Percentiles rank a stretch among this genome's conserved stretches.
Conservation (phyloP, 1,140 invertebrate species). For the Pteromalus puparum region DNA sequence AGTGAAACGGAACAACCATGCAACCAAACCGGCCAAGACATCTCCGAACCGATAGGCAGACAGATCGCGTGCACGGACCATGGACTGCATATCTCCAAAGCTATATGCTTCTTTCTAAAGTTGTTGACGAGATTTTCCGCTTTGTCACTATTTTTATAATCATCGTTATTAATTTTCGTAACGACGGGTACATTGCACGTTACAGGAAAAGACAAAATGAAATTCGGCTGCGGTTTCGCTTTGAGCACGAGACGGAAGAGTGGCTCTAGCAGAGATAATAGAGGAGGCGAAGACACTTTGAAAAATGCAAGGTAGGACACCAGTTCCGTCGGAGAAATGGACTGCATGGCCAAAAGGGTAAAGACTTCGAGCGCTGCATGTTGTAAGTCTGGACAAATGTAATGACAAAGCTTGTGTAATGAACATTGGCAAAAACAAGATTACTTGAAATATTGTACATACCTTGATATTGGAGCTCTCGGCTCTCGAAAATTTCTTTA, state of each 20-base stretch:
- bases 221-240: conserved; percentile 76
- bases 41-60: conserved; percentile 74
- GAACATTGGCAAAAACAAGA: not conserved
- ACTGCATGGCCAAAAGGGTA: conserved; percentile 75
- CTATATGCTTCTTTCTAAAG: conserved; percentile 66
- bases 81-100: conserved; percentile 70
- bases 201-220: conserved; percentile 77
- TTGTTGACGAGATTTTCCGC: conserved; percentile 66
- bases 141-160: conserved; percentile 65
- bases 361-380: conserved; percentile 78
- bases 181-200: conserved; percentile 42
- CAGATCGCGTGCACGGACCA: conserved; percentile 76
- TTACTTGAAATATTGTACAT: conserved; percentile 31
- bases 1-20: conserved; percentile 79
- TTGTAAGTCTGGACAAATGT: conserved; percentile 76
- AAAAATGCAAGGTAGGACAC: conserved; percentile 77
- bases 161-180: conserved; percentile 53
- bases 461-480: conserved; percentile 66
- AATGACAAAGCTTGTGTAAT: not conserved
- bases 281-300: conserved; percentile 74
- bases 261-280: conserved; percentile 75
- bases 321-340: conserved; percentile 76
- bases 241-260: conserved; percentile 74
- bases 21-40: conserved; percentile 78
- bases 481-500: conserved; percentile 61